Conservation (phyloP, 2,113 vertebrate species). For the Aptenodytes patagonicus region DNA sequence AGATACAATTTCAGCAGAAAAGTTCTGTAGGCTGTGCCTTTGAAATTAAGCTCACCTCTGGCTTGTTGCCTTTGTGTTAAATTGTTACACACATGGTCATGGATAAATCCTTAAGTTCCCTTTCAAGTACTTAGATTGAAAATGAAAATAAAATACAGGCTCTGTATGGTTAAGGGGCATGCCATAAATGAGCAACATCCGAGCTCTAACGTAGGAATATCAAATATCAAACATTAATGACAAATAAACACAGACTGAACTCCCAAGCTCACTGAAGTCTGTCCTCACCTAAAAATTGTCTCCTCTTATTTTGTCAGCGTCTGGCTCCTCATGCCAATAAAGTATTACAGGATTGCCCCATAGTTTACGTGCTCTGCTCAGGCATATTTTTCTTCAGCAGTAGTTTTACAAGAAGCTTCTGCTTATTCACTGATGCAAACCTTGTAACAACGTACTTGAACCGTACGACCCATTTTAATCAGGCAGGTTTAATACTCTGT, state of each 20-base stretch:
- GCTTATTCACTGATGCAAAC: neutral
- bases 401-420: neutral
- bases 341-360: neutral
- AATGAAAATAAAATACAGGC: neutral
- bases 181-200: neutral
- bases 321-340: neutral
- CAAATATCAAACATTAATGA: neutral
- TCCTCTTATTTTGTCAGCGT: neutral
- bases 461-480: neutral
- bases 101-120: neutral
- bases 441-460: neutral
- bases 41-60: neutral
- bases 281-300: neutral
- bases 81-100: neutral
- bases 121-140: neutral
- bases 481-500: neutral
- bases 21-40: neutral
- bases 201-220: neutral
- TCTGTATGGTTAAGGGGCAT: neutral
- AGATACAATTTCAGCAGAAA: constrained; percentile 19
- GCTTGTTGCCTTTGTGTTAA: neutral
- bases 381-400: neutral
- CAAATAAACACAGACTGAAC: neutral
- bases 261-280: neutral
- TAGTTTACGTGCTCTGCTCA: neutral